Conservation (phyloP, 2,113 vertebrate genomes). For the Otolemur garnettii region DNA sequence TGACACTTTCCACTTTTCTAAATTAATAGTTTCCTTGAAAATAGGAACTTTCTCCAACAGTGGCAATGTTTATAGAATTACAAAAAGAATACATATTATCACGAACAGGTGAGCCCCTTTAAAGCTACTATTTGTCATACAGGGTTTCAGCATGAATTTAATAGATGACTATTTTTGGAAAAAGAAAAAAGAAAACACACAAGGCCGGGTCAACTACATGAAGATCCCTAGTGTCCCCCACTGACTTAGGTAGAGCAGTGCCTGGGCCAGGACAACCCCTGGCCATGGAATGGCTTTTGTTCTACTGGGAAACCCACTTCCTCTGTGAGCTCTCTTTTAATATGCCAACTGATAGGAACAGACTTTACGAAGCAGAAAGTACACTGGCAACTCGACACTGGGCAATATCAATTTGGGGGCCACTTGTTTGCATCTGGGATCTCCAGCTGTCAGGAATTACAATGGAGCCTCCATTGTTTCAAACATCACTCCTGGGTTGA, state of each 20-base stretch:
- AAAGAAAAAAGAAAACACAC: background rate
- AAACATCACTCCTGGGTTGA: background rate
- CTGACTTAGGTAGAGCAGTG: accelerated
- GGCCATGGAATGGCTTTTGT: background rate
- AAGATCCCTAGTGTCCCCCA: background rate
- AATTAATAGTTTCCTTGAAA: background rate
- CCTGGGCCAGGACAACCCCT: accelerated
- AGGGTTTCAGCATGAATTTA: background rate
- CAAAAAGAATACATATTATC: background rate
- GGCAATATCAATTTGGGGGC: background rate
- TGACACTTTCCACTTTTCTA: background rate
- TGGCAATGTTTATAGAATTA: background rate
- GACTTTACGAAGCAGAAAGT: background rate
- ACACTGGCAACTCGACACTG: background rate
- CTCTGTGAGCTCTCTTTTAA: background rate
- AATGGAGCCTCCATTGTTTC: background rate
- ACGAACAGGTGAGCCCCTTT: background rate
- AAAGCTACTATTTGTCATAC: background rate
- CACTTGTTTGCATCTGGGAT: background rate
- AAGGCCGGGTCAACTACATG: background rate
- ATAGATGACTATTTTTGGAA: background rate
- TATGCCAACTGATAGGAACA: background rate
- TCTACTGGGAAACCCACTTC: background rate
- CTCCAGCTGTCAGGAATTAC: background rate
- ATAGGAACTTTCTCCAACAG: background rate